Percentiles rank a stretch among this genome's conserved stretches.
Evolutionary conservation across 2,113 vertebrate genomes (phyloP).

Genomic region (Micronycteris hirsuta): DNA sequence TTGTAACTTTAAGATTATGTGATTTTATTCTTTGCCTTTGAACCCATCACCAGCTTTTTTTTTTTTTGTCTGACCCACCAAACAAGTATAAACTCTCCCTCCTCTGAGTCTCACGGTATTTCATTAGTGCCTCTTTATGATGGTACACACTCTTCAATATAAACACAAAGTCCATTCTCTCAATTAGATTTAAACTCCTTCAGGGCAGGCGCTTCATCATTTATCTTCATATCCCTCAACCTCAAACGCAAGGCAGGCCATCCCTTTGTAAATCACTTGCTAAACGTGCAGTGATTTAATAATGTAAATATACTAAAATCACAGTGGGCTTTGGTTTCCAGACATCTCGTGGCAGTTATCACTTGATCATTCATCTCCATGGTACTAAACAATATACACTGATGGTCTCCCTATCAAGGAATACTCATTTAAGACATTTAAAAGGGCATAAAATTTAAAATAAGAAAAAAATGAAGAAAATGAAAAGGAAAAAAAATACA

Average conservation of each 20-base stretch:
- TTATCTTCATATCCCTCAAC: slow-evolving; percentile 2
- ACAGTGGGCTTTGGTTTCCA: background rate
- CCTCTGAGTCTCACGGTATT: background rate
- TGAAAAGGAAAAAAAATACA: background rate
- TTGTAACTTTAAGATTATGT: background rate
- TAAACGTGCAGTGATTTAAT: background rate
- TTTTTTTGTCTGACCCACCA: background rate
- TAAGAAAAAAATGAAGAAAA: background rate
- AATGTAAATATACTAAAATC: slow-evolving; percentile 2
- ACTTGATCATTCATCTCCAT: background rate
- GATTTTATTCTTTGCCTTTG: slow-evolving; percentile 16
- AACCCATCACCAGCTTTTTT: background rate
- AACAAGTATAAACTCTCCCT: background rate
- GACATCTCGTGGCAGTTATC: background rate
- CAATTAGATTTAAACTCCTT: background rate
- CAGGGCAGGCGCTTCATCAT: background rate
- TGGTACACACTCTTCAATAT: background rate
- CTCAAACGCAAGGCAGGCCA: background rate
- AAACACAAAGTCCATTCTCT: background rate
- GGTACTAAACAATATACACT: background rate
- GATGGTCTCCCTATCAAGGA: background rate
- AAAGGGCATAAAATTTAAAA: background rate
- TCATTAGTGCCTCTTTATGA: background rate
- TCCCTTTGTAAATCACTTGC: background rate
- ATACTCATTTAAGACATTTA: background rate